Conservation (phyloP, 2,888 invertebrate species). For the Torymus auratus region DNA sequence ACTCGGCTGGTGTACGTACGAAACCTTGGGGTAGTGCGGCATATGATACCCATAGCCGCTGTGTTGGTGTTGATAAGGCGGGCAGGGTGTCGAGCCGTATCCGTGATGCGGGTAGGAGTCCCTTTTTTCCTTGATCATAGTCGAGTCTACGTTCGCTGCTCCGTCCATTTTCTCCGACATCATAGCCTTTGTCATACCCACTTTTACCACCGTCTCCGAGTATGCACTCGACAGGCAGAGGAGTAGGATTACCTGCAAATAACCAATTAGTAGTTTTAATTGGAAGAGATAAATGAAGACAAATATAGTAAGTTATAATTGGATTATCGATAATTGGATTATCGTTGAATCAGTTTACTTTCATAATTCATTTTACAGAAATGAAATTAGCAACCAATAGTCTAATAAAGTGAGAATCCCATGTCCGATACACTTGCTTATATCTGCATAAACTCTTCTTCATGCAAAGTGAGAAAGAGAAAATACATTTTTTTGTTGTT, state of each 20-base stretch:
- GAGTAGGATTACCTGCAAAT: constrained; percentile 67
- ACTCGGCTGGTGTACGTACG: constrained; percentile 63
- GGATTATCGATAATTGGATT: too few relatives aligned
- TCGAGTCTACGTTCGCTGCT: constrained; percentile 55
- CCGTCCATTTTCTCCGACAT: constrained; percentile 56
- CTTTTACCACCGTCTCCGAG: constrained; percentile 62
- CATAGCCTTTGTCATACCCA: constrained; percentile 61
- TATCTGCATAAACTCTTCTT: too few relatives aligned
- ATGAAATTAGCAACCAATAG: too few relatives aligned
- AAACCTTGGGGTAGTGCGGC: constrained; percentile 56
- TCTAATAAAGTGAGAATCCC: too few relatives aligned
- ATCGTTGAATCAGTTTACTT: too few relatives aligned
- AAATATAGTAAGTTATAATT: too few relatives aligned
- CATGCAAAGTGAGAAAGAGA: too few relatives aligned
- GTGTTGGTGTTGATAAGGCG: constrained; percentile 62
- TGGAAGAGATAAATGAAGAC: too few relatives aligned
- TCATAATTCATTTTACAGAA: too few relatives aligned
- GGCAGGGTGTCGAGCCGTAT: constrained; percentile 65
- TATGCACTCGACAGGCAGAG: constrained; percentile 70
- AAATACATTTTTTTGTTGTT: too few relatives aligned
- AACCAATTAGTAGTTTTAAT: too few relatives aligned
- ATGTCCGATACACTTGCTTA: too few relatives aligned
- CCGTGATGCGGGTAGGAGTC: constrained; percentile 62
- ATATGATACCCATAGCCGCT: constrained; percentile 52
- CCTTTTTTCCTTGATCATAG: constrained; percentile 67